Evolutionary conservation across 2,888 invertebrate genomes (phyloP).

Genomic region (Ectobius pallidus): DNA sequence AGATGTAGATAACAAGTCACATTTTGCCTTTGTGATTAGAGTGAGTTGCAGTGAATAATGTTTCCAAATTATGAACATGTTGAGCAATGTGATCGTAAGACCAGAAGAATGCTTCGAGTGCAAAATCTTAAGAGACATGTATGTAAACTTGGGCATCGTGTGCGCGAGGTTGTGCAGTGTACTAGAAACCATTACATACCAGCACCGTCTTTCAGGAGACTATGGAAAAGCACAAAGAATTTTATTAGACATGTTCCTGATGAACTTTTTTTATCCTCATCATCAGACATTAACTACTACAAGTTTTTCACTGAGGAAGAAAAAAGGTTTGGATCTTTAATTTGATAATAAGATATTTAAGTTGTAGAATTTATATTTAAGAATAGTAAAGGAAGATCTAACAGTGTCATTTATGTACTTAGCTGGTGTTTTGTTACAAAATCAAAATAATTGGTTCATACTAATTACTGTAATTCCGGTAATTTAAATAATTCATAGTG

Average conservation of each 20-base stretch:
- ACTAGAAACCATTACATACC: not conserved
- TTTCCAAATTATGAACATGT: not conserved
- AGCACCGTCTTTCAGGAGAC: not conserved
- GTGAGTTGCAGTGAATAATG: too few relatives aligned
- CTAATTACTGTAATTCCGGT: too few relatives aligned
- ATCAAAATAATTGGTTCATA: too few relatives aligned
- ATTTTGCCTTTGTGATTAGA: too few relatives aligned
- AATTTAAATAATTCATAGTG: too few relatives aligned
- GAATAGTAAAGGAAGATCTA: too few relatives aligned
- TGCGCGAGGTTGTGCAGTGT: not conserved
- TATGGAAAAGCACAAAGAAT: slow-evolving; percentile 14
- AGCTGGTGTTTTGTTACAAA: too few relatives aligned
- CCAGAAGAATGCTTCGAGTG: not conserved
- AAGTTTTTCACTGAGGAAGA: slow-evolving; percentile 73
- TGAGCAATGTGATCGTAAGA: not conserved
- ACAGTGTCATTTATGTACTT: too few relatives aligned
- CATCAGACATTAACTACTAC: slow-evolving; percentile 55
- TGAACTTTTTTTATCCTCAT: slow-evolving; percentile 22
- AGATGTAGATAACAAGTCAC: too few relatives aligned
- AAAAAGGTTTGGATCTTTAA: slow-evolving; percentile 62
- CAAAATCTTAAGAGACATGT: not conserved
- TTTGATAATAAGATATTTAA: too few relatives aligned
- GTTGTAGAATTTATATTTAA: too few relatives aligned
- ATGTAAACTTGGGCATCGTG: not conserved
- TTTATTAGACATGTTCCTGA: slow-evolving; percentile 6